Percentiles rank a stretch among this genome's conserved stretches.
Evolutionary conservation across 35 echinoderm and acorn worm species (phyloP).

Genomic region (Apostichopus californicus): DNA sequence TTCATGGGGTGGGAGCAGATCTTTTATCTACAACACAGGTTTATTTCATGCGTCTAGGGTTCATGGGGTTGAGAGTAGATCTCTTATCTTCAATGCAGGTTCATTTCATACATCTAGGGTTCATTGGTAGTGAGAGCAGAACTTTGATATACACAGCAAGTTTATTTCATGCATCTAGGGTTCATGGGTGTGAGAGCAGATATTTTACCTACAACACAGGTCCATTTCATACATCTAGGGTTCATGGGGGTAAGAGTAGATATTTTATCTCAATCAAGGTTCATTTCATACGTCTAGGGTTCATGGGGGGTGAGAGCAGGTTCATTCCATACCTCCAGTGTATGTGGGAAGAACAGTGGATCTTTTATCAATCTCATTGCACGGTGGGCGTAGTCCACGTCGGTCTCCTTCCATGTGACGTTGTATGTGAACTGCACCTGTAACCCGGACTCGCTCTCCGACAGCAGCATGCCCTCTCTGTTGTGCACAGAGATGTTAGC

Average conservation of each 20-base stretch:
- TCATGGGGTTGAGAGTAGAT: constrained; percentile 36
- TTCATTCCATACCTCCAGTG: constrained; percentile 76
- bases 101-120: constrained; percentile 75
- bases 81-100: too few relatives aligned
- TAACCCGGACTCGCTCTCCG: constrained; percentile 62
- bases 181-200: too few relatives aligned
- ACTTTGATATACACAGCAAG: neutral
- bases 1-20: too few relatives aligned
- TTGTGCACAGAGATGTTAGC: constrained; percentile 83
- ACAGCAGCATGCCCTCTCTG: constrained; percentile 62
- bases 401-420: constrained; percentile 84
- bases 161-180: too few relatives aligned
- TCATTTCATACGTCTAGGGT: constrained; percentile 69
- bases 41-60: constrained; percentile 76
- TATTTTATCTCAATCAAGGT: too few relatives aligned
- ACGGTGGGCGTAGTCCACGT: constrained; percentile 73
- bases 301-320: constrained; percentile 44
- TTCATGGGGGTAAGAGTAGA: constrained; percentile 47
- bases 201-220: too few relatives aligned
- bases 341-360: constrained; percentile 87
- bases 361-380: constrained; percentile 70
- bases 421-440: constrained; percentile 89
- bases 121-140: neutral
- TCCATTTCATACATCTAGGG: constrained; percentile 30
- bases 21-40: too few relatives aligned